Conservation (phyloP, 2,113 vertebrate genomes). For the Tupaia chinensis region DNA sequence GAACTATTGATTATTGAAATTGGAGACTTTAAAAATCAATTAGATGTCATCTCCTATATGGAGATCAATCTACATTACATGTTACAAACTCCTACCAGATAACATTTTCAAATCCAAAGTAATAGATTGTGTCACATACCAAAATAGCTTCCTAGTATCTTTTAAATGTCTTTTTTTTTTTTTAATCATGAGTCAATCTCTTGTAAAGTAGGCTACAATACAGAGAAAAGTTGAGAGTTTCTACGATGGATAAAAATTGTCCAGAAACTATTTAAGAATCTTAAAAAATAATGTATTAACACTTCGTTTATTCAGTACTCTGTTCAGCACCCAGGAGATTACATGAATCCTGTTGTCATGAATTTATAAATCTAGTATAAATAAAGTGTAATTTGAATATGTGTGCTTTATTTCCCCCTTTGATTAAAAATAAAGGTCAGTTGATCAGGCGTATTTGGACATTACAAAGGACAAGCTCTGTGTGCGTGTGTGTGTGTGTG, state of each 20-base stretch:
- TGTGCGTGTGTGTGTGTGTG: background rate
- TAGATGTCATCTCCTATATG: accelerated
- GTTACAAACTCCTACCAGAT: background rate
- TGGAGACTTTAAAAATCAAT: background rate
- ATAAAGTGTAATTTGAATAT: background rate
- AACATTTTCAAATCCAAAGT: background rate
- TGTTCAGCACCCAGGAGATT: background rate
- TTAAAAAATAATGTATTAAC: background rate
- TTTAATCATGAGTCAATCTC: background rate
- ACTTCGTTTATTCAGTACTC: background rate
- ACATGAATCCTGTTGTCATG: background rate
- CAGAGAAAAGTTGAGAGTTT: background rate
- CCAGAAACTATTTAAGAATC: background rate
- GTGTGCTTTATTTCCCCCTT: background rate
- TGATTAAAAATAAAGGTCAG: background rate
- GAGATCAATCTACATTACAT: background rate
- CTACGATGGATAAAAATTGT: background rate
- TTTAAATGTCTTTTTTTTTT: background rate
- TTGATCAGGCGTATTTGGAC: background rate
- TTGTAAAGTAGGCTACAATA: background rate
- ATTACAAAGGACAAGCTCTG: background rate
- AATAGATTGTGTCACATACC: background rate
- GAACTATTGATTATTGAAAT: background rate
- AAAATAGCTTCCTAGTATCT: background rate
- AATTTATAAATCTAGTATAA: background rate